Evolutionary conservation across 2,113 vertebrate genomes (phyloP), one percentile per base, ranked within the genome.

Genomic region (Centropus unirufus): DNA sequence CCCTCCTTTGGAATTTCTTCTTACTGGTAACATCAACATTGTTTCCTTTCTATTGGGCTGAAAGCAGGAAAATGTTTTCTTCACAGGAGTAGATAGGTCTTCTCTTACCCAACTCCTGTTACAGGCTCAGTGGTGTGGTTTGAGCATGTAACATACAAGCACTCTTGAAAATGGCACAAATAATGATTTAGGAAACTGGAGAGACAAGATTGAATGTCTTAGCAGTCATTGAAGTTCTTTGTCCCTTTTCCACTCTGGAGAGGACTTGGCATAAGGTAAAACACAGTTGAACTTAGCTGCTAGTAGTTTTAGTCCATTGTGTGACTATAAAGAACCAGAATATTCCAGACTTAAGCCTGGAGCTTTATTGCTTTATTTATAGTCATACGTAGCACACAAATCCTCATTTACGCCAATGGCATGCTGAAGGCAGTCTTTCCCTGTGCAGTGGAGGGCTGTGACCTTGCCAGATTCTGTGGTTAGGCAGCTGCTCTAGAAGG

Each of bases 401-500:
- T 68, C 61, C 79, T 90, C 90, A 88, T 94, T 94, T 90, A 83
- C 82, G 83, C 90, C 32, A 80, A 47, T 29, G 57, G 24, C 52
- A 7, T 52, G 72, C 68, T 83, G 84, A 91, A 92, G 79, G 63
- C 82, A 92, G 15, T 63, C 67, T 74, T 86, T 36, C 59, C 75
- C 79, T 20, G 29, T 59, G 68, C 58, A 66, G 67, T 1, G 5
- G 4, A 36, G 62, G 49, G 52, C 70, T 90, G 52, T 88, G 68
- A 67, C 90, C 93, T 92, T 96, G 92, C 82, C 85, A 92, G 93
- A 77, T 93, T 85, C 87, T 3, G 79, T 89, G 93, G 88, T 77
- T 73, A 52, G 78, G 62, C 63, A 90, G 76, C 57, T 92, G 30
- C 79, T 90, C 72, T 81, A 27, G 79, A 79, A 96, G 68, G 82